phyloP scores from a whole-genome alignment of 2,113 vertebrate genomes.

The Aptenodytes patagonicus region DNA sequence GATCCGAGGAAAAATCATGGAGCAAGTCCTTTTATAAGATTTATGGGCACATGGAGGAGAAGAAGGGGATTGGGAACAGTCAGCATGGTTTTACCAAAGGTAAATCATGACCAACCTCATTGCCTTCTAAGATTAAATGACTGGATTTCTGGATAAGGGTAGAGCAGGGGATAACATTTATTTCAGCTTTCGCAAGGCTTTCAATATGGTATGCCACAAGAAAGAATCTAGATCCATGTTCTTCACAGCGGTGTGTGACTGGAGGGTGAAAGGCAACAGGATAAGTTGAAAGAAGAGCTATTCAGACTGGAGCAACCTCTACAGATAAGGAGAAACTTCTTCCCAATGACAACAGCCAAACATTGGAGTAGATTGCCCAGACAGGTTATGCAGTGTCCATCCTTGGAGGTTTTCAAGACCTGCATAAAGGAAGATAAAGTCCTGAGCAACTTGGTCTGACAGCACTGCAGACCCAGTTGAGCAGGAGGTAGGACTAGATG shows the following conservation, averaged over 20 bases:
- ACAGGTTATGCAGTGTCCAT: not conserved
- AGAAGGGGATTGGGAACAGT: not conserved
- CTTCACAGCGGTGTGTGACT: not conserved
- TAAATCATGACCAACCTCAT: not conserved
- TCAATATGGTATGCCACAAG: no score
- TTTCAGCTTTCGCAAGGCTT: not conserved
- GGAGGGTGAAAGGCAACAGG: not conserved
- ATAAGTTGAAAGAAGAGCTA: not conserved
- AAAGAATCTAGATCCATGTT: not conserved
- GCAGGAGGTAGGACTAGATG: not conserved
- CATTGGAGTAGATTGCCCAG: not conserved
- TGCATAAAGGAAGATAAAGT: not conserved
- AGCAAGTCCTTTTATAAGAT: not conserved
- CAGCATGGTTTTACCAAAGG: not conserved
- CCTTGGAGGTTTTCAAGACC: not conserved
- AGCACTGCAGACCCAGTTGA: not conserved
- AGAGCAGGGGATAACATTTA: not conserved
- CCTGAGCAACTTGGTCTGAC: not conserved
- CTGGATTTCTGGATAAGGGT: not conserved
- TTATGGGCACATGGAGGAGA: not conserved
- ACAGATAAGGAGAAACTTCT: not conserved
- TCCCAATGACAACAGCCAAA: not conserved
- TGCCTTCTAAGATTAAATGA: not conserved
- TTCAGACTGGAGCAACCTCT: not conserved
- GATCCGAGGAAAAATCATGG: not conserved